Base-by-base conservation (phyloP, 1,140 invertebrate genomes). In the Pollicipes pollicipes region DNA sequence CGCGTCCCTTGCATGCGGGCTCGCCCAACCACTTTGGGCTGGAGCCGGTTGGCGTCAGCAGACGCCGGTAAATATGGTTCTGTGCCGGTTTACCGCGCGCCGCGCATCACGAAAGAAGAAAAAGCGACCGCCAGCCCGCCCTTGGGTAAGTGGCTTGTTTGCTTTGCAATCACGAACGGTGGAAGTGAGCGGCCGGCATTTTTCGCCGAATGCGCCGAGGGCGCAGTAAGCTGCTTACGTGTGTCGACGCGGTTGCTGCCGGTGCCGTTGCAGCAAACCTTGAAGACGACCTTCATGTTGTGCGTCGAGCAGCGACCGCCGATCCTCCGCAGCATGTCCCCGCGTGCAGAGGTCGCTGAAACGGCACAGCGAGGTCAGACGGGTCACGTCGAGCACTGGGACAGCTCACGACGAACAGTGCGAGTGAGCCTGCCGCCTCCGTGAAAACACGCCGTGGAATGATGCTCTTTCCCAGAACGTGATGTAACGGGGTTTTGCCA, bases 251-350 rank as follows among this genome's bases (percentile, higher is more conserved):
- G 45, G 45, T 58, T 58, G 45, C 13, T 58, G 21, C 24, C 45
- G 6, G 45, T 58, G 45, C 24, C 45, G 64, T 74, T 72, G 66
- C 74, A 75, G 68, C 74, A 75, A 66, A 95, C 92, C 80, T 95
- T 93, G 82, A 96, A 95, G 32, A 95, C 90, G 66, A 95, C 89
- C 84, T 94, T 95, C 93, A 95, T 96, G 83, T 95, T 95, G 79
- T 95, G 87, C 73, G 88, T 90, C 64, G 88, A 86, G 83, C 93
- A 96, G 69, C 91, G 86, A 64, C 91, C 91, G 67, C 92, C 91
- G 79, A 94, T 90, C 75, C 91, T 86, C 77, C 91, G 85, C 78
- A 95, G 90, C 75, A 95, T 81, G 78, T 94, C 91, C 77, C 94
- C 90, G 79, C 90, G 90, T 73, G 90, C 92, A 69, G 92, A 94